Base-by-base conservation (phyloP, 2,797 vertebrate species). In the Propithecus perrieri region DNA sequence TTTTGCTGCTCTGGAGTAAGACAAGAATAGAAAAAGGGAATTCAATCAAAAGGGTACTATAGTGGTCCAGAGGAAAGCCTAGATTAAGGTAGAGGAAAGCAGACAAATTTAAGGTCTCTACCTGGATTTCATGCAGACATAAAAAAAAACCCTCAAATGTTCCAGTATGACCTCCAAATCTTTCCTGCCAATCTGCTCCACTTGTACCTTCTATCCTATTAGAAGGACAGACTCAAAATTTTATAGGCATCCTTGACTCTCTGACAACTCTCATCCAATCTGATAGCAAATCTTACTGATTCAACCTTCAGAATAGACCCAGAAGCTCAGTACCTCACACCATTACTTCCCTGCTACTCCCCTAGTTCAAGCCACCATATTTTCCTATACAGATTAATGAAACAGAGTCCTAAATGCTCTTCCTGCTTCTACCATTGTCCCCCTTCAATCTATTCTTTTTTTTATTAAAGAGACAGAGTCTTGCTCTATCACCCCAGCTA, bases 51-150 rank as follows among this genome's bases (percentile, higher is more conserved):
- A 93, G 53, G 26, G 53, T 35, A 71, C 43, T 94, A 2, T 9
- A 13, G 50, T 86, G 71, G 59, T 95, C 50, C 86, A 96, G 65
- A 79, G 15, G 18, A 75, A 97, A 94, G 38, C 33, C 30, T 65
- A 79, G 63, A 96, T 71, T 72, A 94, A 91, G 55, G 67, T 76
- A 26, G 63, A 91, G 69, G 50, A 61, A 80, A 93, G 61, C 20
- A 83, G 41, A 85, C 18, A 74, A 33, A 97, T 81, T 81, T 78
- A 89, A 91, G 74, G 71, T 53, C n/a, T 57, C n/a, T 9, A 59
- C 7, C 80, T 79, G 57, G 30, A 95, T 91, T 83, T 88, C 59
- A 86, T 1, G 83, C 3, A 93, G 48, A 78, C 15, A 61, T 86
- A 41, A 69, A 59, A 59, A 59, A 50, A 90, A 78, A 17, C 22